Evolutionary conservation across 2,113 vertebrate genomes (phyloP).

Genomic region (Columbina picui): DNA sequence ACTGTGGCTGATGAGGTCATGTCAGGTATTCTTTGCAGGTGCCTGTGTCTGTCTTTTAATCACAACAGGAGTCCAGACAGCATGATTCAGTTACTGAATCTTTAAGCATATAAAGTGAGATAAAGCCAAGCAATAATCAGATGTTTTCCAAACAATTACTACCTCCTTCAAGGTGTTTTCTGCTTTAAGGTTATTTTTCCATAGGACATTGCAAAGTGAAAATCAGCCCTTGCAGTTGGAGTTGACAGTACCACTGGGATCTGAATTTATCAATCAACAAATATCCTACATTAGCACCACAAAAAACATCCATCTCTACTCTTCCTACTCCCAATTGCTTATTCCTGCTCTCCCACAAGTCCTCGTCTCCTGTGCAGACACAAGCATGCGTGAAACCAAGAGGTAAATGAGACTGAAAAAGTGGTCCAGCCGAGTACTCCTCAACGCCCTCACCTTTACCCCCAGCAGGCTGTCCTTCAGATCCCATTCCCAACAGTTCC

Average conservation of each 20-base stretch:
- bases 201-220: not conserved
- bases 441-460: not conserved
- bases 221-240: not conserved
- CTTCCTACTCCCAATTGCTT: not conserved
- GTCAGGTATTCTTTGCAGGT: not conserved
- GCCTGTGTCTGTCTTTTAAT: not conserved
- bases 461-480: not conserved
- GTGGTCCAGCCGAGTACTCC: fast-evolving
- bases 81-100: not conserved
- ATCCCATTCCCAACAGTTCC: fast-evolving
- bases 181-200: not conserved
- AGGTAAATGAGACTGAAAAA: not conserved
- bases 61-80: not conserved
- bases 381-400: fast-evolving
- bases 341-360: not conserved
- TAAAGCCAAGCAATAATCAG: not conserved
- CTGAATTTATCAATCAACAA: not conserved
- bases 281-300: not conserved
- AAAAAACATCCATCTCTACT: not conserved
- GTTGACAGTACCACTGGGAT: not conserved
- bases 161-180: not conserved
- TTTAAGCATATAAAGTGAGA: not conserved
- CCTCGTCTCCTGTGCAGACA: not conserved
- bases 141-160: not conserved
- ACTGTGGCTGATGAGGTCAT: not conserved